Conservation (phyloP, 2,113 vertebrate genomes). For the Calypte anna region DNA sequence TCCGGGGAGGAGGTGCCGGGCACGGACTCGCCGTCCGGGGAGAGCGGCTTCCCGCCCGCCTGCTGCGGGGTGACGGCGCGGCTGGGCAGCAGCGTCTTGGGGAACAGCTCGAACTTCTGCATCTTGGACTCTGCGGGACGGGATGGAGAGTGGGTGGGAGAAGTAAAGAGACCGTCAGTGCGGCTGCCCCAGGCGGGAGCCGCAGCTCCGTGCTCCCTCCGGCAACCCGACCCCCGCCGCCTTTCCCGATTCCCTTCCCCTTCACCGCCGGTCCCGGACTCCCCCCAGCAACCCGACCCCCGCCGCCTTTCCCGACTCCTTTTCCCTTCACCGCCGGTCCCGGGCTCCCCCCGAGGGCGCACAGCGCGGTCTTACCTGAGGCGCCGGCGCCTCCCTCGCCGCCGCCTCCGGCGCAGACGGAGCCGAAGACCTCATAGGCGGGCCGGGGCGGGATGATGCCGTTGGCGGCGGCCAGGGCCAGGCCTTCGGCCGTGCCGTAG, state of each 20-base stretch:
- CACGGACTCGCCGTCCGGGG: slow-evolving; percentile 88
- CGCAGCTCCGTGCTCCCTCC: background rate
- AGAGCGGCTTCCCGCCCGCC: slow-evolving; percentile 81
- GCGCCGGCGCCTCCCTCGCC: slow-evolving; percentile 73
- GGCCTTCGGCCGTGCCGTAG: slow-evolving; percentile 95
- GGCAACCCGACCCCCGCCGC: background rate
- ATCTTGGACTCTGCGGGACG: slow-evolving; percentile 84
- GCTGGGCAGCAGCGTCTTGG: slow-evolving; percentile 86
- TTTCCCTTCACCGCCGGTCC: accelerated
- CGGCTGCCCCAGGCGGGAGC: background rate
- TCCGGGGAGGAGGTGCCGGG: slow-evolving; percentile 94
- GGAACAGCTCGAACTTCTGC: slow-evolving; percentile 95
- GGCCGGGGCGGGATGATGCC: slow-evolving; percentile 95
- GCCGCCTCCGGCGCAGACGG: slow-evolving; percentile 83
- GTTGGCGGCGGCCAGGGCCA: slow-evolving; percentile 96
- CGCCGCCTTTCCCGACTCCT: background rate
- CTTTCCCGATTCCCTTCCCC: background rate
- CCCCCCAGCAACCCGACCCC: background rate
- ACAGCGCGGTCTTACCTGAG: slow-evolving; percentile 47
- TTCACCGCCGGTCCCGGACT: accelerated
- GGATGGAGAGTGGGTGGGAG: background rate
- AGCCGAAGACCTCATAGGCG: slow-evolving; percentile 91
- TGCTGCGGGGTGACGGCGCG: slow-evolving; percentile 85
- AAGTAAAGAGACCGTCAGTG: background rate
- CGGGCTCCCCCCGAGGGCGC: background rate